Evolutionary conservation across 2,113 vertebrate species (phyloP), one percentile per base, ranked within the genome.

Genomic region (Hassar affinis): DNA sequence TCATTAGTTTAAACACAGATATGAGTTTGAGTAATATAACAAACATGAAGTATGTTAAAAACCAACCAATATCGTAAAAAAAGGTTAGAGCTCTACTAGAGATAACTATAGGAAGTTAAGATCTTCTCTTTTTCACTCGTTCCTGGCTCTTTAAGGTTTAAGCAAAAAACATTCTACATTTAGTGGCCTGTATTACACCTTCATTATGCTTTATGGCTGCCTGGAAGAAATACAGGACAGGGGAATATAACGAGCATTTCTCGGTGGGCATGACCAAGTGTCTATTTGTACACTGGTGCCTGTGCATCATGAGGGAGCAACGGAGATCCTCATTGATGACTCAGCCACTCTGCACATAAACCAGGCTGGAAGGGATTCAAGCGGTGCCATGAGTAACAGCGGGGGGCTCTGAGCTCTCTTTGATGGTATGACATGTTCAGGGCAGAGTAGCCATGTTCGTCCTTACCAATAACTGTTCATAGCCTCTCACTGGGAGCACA

Each of bases 331-430:
- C 33, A 69, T 56, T 74, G 71, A 76, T 87, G 86, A 85, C 84
- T 87, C 83, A 85, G 69, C 62, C 77, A 83, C 84, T 71, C 52
- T 42, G 75, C 51, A 79, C 69, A 85, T 57, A 82, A 79, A 71
- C 77, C 66, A 82, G 79, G 78, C 30, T 68, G 57, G 75, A 85
- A 59, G 79, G 42, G 35, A 66, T 64, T 87, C 35, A 59, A 82
- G 75, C 68, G 68, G 82, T 66, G 69, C 52, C 51, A 47, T 35
- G 25, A 51, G 20, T 15, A 76, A 47, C 22, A 47, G 27, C 7
- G 1, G 30, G 57, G 22, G 7, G 20, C 27, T 51, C 45, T 45
- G 42, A 80, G 76, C 20, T 3, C 52, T 78, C 35, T 62, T 68
- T 33, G 33, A 61, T 54, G 71, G 11, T 33, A 85, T 57, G 38